These are phyloP conservation scores for Cepaea nemoralis DNA, from an alignment of 1,140 invertebrate genomes.

Conservation along the genomic window DNA sequence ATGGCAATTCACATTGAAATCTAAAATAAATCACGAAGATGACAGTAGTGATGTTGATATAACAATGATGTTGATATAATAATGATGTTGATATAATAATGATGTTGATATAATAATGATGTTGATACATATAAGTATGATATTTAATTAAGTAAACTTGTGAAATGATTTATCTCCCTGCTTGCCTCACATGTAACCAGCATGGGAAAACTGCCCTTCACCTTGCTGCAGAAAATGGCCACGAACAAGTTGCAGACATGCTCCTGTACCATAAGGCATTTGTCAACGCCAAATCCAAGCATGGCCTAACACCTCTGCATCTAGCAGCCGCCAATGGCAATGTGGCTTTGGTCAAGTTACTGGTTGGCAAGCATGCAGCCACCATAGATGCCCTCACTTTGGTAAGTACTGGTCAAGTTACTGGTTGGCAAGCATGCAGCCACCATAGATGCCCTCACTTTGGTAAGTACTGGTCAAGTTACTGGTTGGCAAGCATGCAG, in stretches of 20 bases:
- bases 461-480: constrained; percentile 76
- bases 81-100: too few relatives aligned
- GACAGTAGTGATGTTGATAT: too few relatives aligned
- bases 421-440: constrained; percentile 94
- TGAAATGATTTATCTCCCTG: neutral
- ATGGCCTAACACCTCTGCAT: constrained; percentile 80
- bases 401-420: constrained; percentile 73
- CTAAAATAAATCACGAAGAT: too few relatives aligned
- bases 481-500: constrained; percentile 92
- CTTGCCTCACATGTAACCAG: constrained; percentile 48
- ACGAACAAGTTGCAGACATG: constrained; percentile 89
- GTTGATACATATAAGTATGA: too few relatives aligned
- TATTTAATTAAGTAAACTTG: too few relatives aligned
- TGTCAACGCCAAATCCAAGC: constrained; percentile 90
- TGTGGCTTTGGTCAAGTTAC: constrained; percentile 69
- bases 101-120: too few relatives aligned
- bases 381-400: constrained; percentile 94
- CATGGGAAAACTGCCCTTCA: constrained; percentile 92
- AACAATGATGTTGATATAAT: too few relatives aligned
- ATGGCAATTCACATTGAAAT: too few relatives aligned
- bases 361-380: constrained; percentile 94
- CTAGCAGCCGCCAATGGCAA: constrained; percentile 93
- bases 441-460: constrained; percentile 92
- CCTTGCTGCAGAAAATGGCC: constrained; percentile 93
- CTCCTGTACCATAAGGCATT: constrained; percentile 97